Evolutionary conservation across 2,888 invertebrate species (phyloP).

Genomic region (Hetaerina titia): DNA sequence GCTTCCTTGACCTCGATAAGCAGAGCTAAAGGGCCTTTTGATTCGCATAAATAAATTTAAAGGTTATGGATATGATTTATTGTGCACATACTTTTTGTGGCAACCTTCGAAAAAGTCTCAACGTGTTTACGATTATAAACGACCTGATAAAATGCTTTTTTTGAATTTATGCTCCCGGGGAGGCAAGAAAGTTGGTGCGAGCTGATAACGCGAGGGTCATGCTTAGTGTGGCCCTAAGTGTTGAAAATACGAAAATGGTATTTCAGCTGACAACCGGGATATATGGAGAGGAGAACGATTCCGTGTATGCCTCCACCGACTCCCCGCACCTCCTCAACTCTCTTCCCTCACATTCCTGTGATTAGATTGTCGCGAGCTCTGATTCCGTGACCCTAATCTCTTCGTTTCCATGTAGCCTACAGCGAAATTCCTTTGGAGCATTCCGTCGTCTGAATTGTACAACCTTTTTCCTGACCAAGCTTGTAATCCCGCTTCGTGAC

Average conservation of each 20-base stretch:
- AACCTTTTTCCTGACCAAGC: not conserved
- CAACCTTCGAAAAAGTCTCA: not conserved
- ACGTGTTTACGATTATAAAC: not conserved
- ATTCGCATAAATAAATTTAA: not conserved
- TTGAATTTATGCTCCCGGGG: not conserved
- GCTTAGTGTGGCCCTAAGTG: not conserved
- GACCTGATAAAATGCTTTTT: not conserved
- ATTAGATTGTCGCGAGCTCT: slow-evolving; percentile 37
- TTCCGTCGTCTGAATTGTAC: slow-evolving; percentile 16
- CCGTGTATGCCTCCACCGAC: not conserved
- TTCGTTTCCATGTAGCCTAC: not conserved
- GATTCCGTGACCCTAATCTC: slow-evolving; percentile 57
- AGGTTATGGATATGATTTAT: not conserved
- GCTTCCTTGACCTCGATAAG: not conserved
- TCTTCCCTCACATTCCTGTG: not conserved
- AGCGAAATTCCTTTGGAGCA: slow-evolving; percentile 6
- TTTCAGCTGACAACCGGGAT: not conserved
- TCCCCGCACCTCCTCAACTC: slow-evolving; percentile 4
- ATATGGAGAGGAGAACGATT: slow-evolving; percentile 8
- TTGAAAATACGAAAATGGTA: not conserved
- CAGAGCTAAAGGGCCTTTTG: not conserved
- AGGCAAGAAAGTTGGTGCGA: not conserved
- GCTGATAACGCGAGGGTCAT: not conserved
- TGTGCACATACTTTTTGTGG: not conserved
- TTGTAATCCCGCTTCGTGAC: slow-evolving; percentile 32